Percentiles rank a stretch among this genome's conserved stretches.
phyloP scores from a whole-genome alignment of 2,888 invertebrate genomes.

The Agrochola circellaris region DNA sequence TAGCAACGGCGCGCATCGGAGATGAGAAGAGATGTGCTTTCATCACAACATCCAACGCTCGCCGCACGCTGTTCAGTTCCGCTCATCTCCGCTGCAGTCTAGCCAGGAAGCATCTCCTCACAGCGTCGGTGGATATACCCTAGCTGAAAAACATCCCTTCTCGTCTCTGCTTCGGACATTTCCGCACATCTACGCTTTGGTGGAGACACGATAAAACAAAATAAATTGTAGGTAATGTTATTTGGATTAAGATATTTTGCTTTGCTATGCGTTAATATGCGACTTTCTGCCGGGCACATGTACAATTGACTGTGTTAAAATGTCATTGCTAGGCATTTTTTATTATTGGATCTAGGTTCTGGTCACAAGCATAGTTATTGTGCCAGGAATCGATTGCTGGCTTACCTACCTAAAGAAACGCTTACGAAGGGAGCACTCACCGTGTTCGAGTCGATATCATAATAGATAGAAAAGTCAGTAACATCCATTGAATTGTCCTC shows the following conservation, averaged over 20 bases:
- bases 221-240: background rate
- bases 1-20: no score
- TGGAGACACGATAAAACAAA: no score
- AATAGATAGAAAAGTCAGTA: slow-evolving; percentile 87
- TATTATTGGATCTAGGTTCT: background rate
- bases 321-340: background rate
- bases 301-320: background rate
- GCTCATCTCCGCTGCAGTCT: no score
- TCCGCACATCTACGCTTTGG: no score
- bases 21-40: no score
- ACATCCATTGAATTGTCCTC: slow-evolving; percentile 85
- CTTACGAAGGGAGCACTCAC: slow-evolving; percentile 68
- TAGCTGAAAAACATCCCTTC: no score
- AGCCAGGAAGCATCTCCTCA: no score
- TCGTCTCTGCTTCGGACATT: no score
- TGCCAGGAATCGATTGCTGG: background rate
- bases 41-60: no score
- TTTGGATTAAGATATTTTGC: background rate
- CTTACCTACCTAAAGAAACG: no score
- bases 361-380: background rate
- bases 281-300: background rate
- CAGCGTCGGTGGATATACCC: no score
- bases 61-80: no score
- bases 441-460: slow-evolving; percentile 85
- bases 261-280: background rate